Conservation (phyloP, 2,888 invertebrate genomes). For the Watsonalla binaria region DNA sequence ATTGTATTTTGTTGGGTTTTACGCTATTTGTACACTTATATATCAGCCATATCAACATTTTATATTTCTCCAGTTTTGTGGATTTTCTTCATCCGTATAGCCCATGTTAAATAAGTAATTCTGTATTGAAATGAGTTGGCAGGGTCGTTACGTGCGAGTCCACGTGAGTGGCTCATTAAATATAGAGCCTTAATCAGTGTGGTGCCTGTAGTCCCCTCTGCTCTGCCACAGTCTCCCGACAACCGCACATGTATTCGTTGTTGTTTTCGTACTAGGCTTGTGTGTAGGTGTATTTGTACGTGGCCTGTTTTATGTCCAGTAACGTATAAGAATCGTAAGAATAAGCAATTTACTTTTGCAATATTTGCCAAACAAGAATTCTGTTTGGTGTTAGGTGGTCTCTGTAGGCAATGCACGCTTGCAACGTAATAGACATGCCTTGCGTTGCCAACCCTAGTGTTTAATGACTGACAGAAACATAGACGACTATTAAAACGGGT, state of each 20-base stretch:
- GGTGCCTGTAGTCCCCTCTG: slow-evolving; percentile 55
- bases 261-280: slow-evolving; percentile 33
- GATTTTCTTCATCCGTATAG: slow-evolving; percentile 9
- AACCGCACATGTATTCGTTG: slow-evolving; percentile 35
- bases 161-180: slow-evolving; percentile 71
- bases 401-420: too few species aligned
- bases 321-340: slow-evolving; percentile 4
- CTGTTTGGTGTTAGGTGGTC: too few species aligned
- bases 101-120: slow-evolving; percentile 48
- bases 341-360: too few species aligned
- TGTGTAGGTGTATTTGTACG: slow-evolving; percentile 1
- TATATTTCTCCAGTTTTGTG: slow-evolving; percentile 13
- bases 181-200: slow-evolving; percentile 71
- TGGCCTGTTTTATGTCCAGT: slow-evolving; percentile 9
- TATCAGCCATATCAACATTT: neutral
- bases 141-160: slow-evolving; percentile 46
- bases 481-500: neutral
- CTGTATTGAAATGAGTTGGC: slow-evolving; percentile 70
- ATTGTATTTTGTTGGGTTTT: neutral
- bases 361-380: too few species aligned
- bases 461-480: too few species aligned
- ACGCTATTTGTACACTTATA: neutral
- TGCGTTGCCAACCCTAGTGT: too few species aligned
- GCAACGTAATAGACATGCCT: too few species aligned
- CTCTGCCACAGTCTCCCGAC: slow-evolving; percentile 44